Conservation (phyloP, 2,113 vertebrate species). For the Aldabrachelys gigantea region DNA sequence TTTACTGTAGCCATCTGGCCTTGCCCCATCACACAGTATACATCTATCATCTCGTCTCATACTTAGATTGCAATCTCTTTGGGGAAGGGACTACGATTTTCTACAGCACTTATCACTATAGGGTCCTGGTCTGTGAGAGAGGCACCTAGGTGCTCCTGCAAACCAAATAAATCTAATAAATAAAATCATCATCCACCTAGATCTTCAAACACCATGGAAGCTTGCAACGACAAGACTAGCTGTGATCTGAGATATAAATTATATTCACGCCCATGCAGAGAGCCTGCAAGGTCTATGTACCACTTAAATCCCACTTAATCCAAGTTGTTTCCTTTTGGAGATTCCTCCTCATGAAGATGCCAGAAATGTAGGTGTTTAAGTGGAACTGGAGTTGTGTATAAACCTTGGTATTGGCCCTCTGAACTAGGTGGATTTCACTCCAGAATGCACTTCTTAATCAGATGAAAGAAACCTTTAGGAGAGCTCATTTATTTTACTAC, state of each 20-base stretch:
- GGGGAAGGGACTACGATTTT: background rate
- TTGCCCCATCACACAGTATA: too few relatives aligned
- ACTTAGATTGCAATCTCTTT: background rate
- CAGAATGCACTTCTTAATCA: background rate
- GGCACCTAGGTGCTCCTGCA: background rate
- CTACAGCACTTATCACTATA: background rate
- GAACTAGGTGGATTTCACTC: background rate
- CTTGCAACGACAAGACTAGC: background rate
- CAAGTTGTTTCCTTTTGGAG: background rate
- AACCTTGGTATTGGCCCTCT: background rate
- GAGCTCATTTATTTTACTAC: background rate
- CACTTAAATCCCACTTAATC: background rate
- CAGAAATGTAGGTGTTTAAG: background rate
- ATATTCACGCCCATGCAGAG: background rate
- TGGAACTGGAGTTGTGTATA: accelerated
- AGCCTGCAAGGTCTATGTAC: background rate
- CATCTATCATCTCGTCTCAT: background rate
- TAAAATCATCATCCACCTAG: background rate
- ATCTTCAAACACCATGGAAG: background rate
- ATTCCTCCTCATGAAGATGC: accelerated
- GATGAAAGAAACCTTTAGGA: background rate
- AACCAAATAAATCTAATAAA: background rate
- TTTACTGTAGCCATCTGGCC: too few relatives aligned
- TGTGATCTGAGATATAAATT: background rate
- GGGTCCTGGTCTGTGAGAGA: background rate